Evolutionary conservation across 2,113 vertebrate genomes (phyloP), one percentile per base, ranked within the genome.

Genomic region (Halcyon malimbica): DNA sequence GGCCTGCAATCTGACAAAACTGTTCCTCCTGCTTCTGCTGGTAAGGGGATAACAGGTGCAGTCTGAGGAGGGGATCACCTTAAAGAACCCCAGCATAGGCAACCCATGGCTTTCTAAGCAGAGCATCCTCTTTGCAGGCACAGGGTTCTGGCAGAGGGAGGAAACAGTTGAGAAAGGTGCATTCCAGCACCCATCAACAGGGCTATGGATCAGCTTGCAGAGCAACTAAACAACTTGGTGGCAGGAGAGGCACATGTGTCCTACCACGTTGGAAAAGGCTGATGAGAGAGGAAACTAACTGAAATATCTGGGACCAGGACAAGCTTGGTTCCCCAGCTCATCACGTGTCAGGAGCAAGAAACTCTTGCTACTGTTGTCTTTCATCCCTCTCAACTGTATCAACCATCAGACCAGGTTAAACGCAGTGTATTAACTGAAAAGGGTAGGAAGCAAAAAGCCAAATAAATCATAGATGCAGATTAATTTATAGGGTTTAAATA

Each of bases 401-500:
- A 57, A 73, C 59, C 41, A 13, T 31, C 16, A 53, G 50, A 48
- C 19, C 11, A 44, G 71, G 39, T 69, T 51, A 86, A 94, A 74
- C 24, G 42, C 39, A 15, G 26, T n/a, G 41, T 25, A 31, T 78
- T 86, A 31, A 75, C 60, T 25, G 68, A 26, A 67, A 76, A 75
- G 24, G 25, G 33, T 29, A 28, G 25, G 65, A 91, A 71, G 57
- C 68, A 84, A 62, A 94, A 86, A 77, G 88, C n/a, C 35, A 92
- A 83, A 65, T 44, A 76, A 94, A 67, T 95, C 89, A 67, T n/a
- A 79, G 57, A 71, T 92, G 31, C 85, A 57, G 93, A 64, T 93
- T 41, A 79, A 95, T 87, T 90, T 83, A 29, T 78, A 63, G 41
- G 81, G 92, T 81, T 89, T 97, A 73, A 96, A 93, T 81, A 86